Evolutionary conservation across 2,797 vertebrate genomes (phyloP).

Genomic region (Spheniscus humboldti): DNA sequence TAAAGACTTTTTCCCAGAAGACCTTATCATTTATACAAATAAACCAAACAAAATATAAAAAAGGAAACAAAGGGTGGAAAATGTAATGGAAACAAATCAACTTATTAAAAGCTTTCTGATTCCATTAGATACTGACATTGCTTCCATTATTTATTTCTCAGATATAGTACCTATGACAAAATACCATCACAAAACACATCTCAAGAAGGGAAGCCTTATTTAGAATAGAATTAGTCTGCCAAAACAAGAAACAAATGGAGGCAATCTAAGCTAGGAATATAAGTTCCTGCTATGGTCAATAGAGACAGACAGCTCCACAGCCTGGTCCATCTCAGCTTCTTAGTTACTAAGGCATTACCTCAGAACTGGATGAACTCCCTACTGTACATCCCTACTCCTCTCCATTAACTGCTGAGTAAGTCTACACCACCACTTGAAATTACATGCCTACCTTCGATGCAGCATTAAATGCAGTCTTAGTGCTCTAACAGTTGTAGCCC

Average conservation of each 20-base stretch:
- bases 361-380: not conserved
- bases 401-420: not conserved
- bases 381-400: not conserved
- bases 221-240: not conserved
- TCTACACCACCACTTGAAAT: not conserved
- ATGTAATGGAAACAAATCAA: not conserved
- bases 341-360: not conserved
- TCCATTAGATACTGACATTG: not conserved
- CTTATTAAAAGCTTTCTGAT: conserved; percentile 5
- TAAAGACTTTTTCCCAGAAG: not conserved
- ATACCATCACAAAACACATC: not conserved
- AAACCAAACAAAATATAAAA: not conserved
- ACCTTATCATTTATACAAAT: not conserved
- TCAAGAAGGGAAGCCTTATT: not conserved
- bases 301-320: not conserved
- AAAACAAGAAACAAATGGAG: not conserved
- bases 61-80: not conserved
- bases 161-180: not conserved
- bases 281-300: not conserved
- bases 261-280: not conserved
- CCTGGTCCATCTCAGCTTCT: not conserved
- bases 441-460: fast-evolving
- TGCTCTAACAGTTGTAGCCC: not conserved
- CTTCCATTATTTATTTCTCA: not conserved
- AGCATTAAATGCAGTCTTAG: not conserved